Percentiles rank a stretch among this genome's conserved stretches.
Evolutionary conservation across 2,113 vertebrate genomes (phyloP).

Genomic region (Clupea harengus): DNA sequence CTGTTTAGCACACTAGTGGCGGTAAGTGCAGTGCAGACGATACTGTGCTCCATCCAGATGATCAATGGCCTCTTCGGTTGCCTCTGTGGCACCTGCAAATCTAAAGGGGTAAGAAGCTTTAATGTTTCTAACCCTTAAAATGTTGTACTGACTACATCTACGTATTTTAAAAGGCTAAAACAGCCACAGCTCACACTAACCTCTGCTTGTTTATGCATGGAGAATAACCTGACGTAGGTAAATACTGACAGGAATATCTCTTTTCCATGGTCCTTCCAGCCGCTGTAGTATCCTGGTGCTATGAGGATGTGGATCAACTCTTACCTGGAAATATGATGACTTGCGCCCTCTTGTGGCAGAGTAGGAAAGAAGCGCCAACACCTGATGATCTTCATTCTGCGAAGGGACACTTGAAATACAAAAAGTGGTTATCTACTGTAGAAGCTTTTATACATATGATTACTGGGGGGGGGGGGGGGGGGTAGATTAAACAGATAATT

Average conservation of each 20-base stretch:
- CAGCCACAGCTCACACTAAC: background rate
- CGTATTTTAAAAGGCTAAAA: background rate
- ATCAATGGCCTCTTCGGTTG: conserved; percentile 74
- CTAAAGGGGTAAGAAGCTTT: conserved; percentile 55
- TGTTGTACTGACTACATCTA: background rate
- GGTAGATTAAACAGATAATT: background rate
- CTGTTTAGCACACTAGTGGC: conserved; percentile 68
- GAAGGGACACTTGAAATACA: background rate
- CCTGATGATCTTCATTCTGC: too few relatives aligned
- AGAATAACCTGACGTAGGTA: too few relatives aligned
- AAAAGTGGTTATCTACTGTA: background rate
- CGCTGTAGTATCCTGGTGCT: too few relatives aligned
- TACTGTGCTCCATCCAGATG: conserved; percentile 70
- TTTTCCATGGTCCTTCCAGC: too few relatives aligned
- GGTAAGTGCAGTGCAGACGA: conserved; percentile 56
- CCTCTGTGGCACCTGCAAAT: conserved; percentile 68
- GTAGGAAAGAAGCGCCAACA: too few relatives aligned
- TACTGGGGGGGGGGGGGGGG: too few relatives aligned
- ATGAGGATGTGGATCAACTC: too few relatives aligned
- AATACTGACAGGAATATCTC: too few relatives aligned
- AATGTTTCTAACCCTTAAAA: background rate
- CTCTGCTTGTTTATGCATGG: too few relatives aligned
- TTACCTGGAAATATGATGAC: too few relatives aligned
- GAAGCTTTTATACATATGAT: background rate
- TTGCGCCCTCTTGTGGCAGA: too few relatives aligned